A percentile compares a stretch with the other conserved stretches of the same genome.
phyloP scores from a whole-genome alignment of 2,888 invertebrate species.

The Ecdyonurus torrentis region DNA sequence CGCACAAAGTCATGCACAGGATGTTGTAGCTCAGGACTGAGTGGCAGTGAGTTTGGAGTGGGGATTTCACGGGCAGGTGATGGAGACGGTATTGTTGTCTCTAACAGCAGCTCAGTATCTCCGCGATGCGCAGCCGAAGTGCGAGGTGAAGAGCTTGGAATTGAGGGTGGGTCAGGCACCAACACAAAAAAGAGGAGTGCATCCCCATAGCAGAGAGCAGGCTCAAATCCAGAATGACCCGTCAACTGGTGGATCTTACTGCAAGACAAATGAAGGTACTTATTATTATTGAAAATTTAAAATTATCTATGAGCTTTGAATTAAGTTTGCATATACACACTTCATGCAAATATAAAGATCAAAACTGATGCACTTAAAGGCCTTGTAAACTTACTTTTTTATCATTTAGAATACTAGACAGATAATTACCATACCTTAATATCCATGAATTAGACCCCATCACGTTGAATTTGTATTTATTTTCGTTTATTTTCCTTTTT shows the following conservation, averaged over 20 bases:
- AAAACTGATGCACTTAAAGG: no score
- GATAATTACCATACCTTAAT: no score
- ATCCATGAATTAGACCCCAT: no score
- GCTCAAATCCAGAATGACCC: constrained; percentile 71
- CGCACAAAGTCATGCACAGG: constrained; percentile 51
- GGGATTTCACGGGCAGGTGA: constrained; percentile 9
- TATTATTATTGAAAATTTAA: no score
- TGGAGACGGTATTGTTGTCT: not conserved
- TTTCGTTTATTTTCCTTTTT: no score
- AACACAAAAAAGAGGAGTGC: constrained; percentile 38
- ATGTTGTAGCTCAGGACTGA: constrained; percentile 11
- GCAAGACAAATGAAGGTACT: no score
- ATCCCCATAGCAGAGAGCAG: constrained; percentile 82
- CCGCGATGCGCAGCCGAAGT: not conserved
- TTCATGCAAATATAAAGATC: no score
- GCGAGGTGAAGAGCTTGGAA: constrained; percentile 18
- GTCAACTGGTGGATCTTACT: constrained; percentile 34
- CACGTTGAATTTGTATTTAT: no score
- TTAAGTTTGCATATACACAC: no score
- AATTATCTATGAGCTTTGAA: no score
- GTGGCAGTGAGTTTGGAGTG: constrained; percentile 17
- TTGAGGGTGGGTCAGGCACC: constrained; percentile 29
- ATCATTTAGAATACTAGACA: no score
- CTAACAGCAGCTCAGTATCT: not conserved
- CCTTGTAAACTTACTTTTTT: no score